A percentile compares a stretch with the other conserved stretches of the same genome.
Evolutionary conservation across 2,113 vertebrate species (phyloP).

Genomic region (Hypomesus transpacificus): DNA sequence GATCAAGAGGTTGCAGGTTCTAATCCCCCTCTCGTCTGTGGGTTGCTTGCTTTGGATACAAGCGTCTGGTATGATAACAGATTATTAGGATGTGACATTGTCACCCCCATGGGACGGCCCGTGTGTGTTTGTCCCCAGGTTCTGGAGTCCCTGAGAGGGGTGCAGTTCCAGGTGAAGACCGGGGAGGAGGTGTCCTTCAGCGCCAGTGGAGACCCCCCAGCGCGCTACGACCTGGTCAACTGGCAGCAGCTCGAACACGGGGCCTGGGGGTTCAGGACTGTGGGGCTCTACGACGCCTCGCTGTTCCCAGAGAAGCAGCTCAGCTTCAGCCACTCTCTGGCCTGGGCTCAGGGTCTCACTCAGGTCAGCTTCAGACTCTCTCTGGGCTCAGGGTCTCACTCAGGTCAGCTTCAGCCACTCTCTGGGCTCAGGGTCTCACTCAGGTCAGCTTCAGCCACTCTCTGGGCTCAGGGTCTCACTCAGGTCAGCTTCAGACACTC

Average conservation of each 20-base stretch:
- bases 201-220: slow-evolving; percentile 25
- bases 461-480: slow-evolving; percentile 13
- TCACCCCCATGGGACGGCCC: too few species aligned
- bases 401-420: too few species aligned
- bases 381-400: too few species aligned
- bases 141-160: slow-evolving; percentile 17
- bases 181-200: slow-evolving; percentile 31
- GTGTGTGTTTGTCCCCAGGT: slow-evolving; percentile 5
- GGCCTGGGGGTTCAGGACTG: slow-evolving; percentile 33
- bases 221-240: slow-evolving; percentile 38
- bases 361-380: slow-evolving; percentile 5
- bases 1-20: too few species aligned
- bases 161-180: slow-evolving; percentile 23
- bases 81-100: too few species aligned
- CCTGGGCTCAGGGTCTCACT: slow-evolving; percentile 29
- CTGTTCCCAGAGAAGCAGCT: slow-evolving; percentile 17
- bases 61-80: too few species aligned
- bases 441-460: slow-evolving; percentile 15
- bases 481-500: slow-evolving; percentile 14
- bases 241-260: slow-evolving; percentile 17
- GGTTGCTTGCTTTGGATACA: too few species aligned
- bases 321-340: slow-evolving; percentile 15
- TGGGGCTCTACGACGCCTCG: slow-evolving; percentile 50
- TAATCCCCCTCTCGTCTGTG: too few species aligned
- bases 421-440: slow-evolving; percentile 3